Conservation (phyloP, 2,113 vertebrate species). For the Canis aureus region DNA sequence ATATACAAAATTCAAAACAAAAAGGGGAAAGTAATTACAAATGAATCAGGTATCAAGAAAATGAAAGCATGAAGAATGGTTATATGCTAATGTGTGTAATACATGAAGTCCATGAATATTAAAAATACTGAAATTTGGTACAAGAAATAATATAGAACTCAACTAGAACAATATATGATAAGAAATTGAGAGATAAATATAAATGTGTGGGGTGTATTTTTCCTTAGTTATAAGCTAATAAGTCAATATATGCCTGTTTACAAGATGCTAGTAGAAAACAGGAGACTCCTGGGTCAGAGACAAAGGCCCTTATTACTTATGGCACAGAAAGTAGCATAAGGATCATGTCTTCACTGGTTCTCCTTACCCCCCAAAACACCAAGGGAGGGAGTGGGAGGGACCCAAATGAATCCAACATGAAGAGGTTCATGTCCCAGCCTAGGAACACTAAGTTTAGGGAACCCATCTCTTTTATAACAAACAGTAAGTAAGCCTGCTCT, state of each 20-base stretch:
- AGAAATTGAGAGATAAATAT: not conserved
- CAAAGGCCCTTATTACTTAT: not conserved
- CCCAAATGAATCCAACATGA: not conserved
- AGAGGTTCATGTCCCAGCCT: not conserved
- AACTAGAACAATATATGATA: not conserved
- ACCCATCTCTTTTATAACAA: not conserved
- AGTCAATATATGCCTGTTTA: not conserved
- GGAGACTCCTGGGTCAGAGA: not conserved
- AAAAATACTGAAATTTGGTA: constrained; percentile 26
- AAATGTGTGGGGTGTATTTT: not conserved
- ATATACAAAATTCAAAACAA: not conserved
- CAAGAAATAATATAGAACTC: constrained; percentile 24
- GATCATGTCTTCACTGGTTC: not conserved
- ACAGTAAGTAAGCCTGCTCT: not conserved
- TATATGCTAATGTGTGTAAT: not conserved
- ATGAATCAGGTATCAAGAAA: not conserved
- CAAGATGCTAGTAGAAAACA: not conserved
- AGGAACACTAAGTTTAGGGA: not conserved
- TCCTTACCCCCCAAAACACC: not conserved
- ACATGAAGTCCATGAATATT: not conserved
- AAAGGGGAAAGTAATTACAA: not conserved
- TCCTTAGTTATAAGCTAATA: not conserved
- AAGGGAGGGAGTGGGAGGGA: not conserved
- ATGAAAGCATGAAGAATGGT: not conserved
- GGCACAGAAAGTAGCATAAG: not conserved